Evolutionary conservation across 2,113 vertebrate genomes (phyloP), one percentile per base, ranked within the genome.

Genomic region (Choloepus hoffmanni): DNA sequence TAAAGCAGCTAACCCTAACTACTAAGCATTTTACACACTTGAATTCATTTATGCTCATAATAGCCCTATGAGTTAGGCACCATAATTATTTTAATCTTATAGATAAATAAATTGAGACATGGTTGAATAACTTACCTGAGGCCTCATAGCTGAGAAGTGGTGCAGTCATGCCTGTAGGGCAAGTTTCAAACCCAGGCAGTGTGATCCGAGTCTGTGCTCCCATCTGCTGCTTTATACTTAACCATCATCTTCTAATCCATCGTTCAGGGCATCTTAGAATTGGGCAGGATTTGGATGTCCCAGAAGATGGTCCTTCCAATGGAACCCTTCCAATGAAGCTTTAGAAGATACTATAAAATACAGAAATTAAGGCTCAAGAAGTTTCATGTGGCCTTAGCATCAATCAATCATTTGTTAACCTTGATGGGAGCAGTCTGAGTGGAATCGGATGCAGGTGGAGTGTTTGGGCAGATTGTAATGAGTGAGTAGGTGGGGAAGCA

Each of bases 391-490:
- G 50, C 43, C 26, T 21, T 5, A 5, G 7, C 73, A 7, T 36
- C 36, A 16, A 3, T 11, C 3, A 28, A 3, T 63, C 13, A 8
- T 0, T 3, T 73, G 55, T 60, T 12, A 40, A 12, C 58, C 36
- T 53, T 43, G 83, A 36, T n/a, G 12, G 62, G 3, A 65, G 77
- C 43, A 58, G 55, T 24, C 6, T 12, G 28, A 21, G 1, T 26
- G 24, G n/a, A 18, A 7, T 1, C 10, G 33, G 18, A 33, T 23
- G 11, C 8, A 5, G 40, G 30, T 2, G 3, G 53, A 1, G 3
- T 7, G 26, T 24, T 67, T n/a, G 67, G 53, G 24, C 77, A 28
- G 26, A 0, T 45, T 4, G 5, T 24, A 28, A 70, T 4, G 15
- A 16, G 2, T 12, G 28, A n/a, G 50, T 13, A 21, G 33, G 48